These are phyloP conservation scores for Pachyuromys duprasi DNA, from an alignment of 2,797 vertebrate species.

Conservation along the genomic window DNA sequence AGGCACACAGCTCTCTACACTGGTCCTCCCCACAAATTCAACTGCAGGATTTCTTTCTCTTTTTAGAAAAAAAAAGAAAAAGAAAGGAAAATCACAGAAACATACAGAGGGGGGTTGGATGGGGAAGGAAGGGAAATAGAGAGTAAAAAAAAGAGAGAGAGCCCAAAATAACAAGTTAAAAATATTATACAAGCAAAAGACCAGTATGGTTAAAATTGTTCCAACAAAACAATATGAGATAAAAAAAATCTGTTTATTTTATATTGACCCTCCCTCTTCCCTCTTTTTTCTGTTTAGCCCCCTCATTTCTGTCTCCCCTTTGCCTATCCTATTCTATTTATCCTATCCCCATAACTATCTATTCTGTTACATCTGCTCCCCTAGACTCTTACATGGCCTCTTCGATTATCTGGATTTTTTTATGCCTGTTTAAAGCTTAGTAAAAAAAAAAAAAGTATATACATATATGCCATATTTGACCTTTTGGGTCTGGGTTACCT, in stretches of 20 bases:
- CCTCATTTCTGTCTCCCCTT: neutral
- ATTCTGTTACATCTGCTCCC: neutral
- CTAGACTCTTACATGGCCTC: neutral
- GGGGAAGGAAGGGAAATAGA: no score
- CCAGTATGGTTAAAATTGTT: neutral
- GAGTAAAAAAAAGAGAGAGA: no score
- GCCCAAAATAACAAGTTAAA: no score
- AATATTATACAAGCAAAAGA: no score
- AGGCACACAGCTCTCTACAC: no score
- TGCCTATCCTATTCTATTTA: neutral
- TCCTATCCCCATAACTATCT: no score
- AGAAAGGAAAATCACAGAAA: no score
- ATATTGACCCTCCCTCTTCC: neutral
- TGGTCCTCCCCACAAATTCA: neutral
- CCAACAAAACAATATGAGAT: neutral
- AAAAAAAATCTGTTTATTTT: neutral
- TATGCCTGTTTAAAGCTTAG: neutral
- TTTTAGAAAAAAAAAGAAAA: no score
- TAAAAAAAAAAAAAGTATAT: neutral
- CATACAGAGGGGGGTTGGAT: no score
- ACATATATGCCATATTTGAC: neutral
- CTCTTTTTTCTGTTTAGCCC: neutral
- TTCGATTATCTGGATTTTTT: neutral
- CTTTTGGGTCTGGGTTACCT: neutral
- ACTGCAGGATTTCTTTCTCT: neutral